Evolutionary conservation across 2,113 vertebrate genomes (phyloP).

Genomic region (Ptychochromis oligacanthus): DNA sequence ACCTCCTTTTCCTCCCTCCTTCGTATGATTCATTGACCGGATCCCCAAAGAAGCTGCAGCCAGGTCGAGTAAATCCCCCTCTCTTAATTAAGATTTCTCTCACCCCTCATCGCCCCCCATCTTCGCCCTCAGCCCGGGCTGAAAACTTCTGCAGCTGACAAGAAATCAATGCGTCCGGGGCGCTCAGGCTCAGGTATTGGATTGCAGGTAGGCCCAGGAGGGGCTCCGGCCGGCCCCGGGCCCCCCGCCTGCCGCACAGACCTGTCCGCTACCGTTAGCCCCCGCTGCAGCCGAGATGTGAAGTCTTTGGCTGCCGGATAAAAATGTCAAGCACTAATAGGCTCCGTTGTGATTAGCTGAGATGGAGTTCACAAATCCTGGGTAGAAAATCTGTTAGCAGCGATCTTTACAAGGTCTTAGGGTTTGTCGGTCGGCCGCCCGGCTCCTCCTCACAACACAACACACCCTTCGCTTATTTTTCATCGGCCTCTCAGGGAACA

Average conservation of each 20-base stretch:
- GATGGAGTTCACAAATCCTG: constrained; percentile 79
- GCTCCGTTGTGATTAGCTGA: constrained; percentile 83
- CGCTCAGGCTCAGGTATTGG: constrained; percentile 79
- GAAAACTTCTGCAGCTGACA: constrained; percentile 81
- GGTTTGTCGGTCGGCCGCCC: constrained; percentile 48
- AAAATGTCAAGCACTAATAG: constrained; percentile 85
- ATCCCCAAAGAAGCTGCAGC: constrained; percentile 69
- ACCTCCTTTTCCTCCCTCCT: constrained; percentile 13
- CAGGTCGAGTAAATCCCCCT: constrained; percentile 72
- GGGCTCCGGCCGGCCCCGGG: constrained; percentile 52
- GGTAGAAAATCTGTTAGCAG: constrained; percentile 77
- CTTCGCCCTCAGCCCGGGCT: constrained; percentile 59
- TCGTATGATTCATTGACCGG: constrained; percentile 64
- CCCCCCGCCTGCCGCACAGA: constrained; percentile 47
- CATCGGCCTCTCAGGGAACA: constrained; percentile 28
- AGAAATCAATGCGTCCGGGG: constrained; percentile 80
- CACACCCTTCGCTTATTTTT: constrained; percentile 23
- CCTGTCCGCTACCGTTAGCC: constrained; percentile 73
- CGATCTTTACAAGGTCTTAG: constrained; percentile 82
- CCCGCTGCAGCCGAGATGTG: constrained; percentile 61
- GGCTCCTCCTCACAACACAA: constrained; percentile 41
- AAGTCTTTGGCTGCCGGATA: constrained; percentile 80
- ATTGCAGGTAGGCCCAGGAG: constrained; percentile 82
- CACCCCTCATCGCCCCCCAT: constrained; percentile 46
- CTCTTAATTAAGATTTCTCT: constrained; percentile 86